Evolutionary conservation across 2,888 invertebrate genomes (phyloP), one percentile per base, ranked within the genome.

Genomic region (Erpobdella octoculata): DNA sequence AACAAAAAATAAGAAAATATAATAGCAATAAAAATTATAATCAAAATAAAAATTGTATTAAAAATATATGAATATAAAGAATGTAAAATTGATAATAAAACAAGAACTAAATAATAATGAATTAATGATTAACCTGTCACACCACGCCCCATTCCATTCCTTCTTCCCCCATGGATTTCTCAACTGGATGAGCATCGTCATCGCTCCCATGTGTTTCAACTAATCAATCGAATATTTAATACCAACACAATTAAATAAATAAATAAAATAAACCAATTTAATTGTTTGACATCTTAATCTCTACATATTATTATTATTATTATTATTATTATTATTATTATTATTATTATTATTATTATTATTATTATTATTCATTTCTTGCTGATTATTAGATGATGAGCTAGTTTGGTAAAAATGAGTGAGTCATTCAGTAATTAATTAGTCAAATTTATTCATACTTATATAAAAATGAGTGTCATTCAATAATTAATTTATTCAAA

Each of bases 71-170:
- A 21, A 21, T 58, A 8, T 58, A 21, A 58, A 58, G 12, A 9
- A 8, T 8, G 9, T 58, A 9, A 15, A 12, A 8, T 21, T 21
- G 21, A 61, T 21, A 25, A 6, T 28, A 61, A 61, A 31, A 5
- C 1, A 62, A 9, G 15, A 33, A 31, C 1, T 5, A 28, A 35
- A 6, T 9, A 31, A 31, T n/a, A 62, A 33, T 5, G 28, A 46
- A 21, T 9, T 33, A 18, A 15, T 38, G n/a, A 72, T 79, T 70
- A 72, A 81, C 81, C 75, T 72, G 73, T 83, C 83, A 35, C 78
- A 79, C 82, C 82, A 83, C 15, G 79, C 74, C 9, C 83, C 83
- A 6, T 77, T 79, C 82, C 82, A 83, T 74, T 82, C 82, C 12
- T 76, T 77, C 25, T 75, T 73, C 2, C 82, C 82, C 81, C 82